These are phyloP conservation scores for Drosophila aldrichi DNA, from an alignment of 2,888 invertebrate species.

Conservation along the genomic window DNA sequence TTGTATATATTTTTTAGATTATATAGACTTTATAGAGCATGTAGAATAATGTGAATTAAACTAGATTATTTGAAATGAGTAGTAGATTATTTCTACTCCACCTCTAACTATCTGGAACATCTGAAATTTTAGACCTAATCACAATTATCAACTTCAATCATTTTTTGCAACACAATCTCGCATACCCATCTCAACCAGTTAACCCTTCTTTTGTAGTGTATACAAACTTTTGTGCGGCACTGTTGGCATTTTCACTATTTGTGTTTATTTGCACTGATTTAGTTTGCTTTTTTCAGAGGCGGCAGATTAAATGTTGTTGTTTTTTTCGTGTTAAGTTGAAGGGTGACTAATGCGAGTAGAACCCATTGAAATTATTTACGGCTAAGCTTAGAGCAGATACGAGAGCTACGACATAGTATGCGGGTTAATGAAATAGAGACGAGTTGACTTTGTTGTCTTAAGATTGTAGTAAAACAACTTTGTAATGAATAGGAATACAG, in stretches of 20 bases:
- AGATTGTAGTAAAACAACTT: not conserved
- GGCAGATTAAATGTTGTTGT: conserved; percentile 10
- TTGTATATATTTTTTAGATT: no score
- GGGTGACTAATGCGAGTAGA: conserved; percentile 45
- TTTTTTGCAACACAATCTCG: not conserved
- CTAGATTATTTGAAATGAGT: no score
- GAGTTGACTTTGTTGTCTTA: not conserved
- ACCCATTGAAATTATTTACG: conserved; percentile 39
- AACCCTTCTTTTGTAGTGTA: conserved; percentile 23
- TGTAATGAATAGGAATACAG: not conserved
- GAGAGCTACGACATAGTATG: conserved; percentile 3
- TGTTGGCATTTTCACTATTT: not conserved
- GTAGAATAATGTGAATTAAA: no score
- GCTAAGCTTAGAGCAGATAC: conserved; percentile 20
- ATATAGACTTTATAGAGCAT: no score
- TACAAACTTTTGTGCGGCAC: not conserved
- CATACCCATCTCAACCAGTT: not conserved
- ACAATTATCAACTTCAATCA: not conserved
- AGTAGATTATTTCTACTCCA: no score
- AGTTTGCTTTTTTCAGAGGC: conserved; percentile 18
- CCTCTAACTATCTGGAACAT: no score
- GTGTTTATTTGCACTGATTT: conserved; percentile 51
- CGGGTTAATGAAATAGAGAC: not conserved
- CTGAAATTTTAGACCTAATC: no score
- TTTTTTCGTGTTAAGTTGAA: conserved; percentile 16